These are phyloP conservation scores for Liolophura sinensis DNA, from an alignment of 1,140 invertebrate genomes.

Conservation along the genomic window DNA sequence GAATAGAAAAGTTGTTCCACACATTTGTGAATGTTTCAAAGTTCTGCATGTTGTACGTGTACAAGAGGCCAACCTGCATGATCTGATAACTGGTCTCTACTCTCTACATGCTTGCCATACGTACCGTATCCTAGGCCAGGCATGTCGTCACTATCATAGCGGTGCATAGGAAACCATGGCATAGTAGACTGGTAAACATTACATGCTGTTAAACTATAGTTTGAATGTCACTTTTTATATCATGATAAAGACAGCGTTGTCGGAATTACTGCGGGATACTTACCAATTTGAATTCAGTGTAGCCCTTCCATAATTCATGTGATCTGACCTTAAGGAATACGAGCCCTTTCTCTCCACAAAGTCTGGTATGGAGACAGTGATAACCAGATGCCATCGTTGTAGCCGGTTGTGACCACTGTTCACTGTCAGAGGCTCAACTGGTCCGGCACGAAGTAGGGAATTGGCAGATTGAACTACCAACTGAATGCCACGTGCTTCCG, in stretches of 20 bases:
- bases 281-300: conserved; percentile 54
- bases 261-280: conserved; percentile 9
- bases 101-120: no score
- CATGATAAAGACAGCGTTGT: neutral
- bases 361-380: conserved; percentile 3
- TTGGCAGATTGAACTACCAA: no score
- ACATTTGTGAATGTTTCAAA: no score
- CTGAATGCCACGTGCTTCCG: no score
- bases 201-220: neutral
- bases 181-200: neutral
- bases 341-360: conserved; percentile 49
- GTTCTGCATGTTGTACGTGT: neutral
- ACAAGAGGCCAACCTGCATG: no score
- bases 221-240: neutral
- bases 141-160: neutral
- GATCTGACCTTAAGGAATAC: conserved; percentile 47
- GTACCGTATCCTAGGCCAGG: neutral
- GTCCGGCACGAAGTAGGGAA: no score
- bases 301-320: conserved; percentile 56
- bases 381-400: conserved; percentile 19
- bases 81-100: no score
- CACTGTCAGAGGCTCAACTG: conserved; percentile 4
- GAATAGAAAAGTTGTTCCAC: conserved; percentile 7
- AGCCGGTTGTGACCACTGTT: conserved; percentile 9
- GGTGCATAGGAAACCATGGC: neutral